Base-by-base conservation (phyloP, 2,113 vertebrate genomes). In the Sylvia atricapilla region DNA sequence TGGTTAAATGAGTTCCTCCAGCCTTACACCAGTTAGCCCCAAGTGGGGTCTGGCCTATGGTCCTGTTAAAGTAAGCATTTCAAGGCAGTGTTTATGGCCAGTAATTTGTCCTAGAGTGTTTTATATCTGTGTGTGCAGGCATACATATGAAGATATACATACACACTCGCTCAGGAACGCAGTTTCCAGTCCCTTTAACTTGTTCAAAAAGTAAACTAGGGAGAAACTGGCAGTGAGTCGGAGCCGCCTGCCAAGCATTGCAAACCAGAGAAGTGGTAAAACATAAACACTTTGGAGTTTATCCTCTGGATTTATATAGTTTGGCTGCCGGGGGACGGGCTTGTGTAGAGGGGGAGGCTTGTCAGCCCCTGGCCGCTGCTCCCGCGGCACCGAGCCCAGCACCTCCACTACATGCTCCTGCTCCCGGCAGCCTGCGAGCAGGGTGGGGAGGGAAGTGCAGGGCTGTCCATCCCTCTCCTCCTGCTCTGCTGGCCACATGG, bases 281-380 rank as follows among this genome's bases (percentile, higher is more conserved):
- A 96, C 93, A 96, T 94, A 97, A 97, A 96, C 93, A 94, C 94
- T 94, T 93, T 4, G 82, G 95, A 94, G 95, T 93, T 96, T 94
- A 92, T 94, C 86, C 87, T 86, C 7, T 1, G 84, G 94, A 81
- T 95, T 94, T 96, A 70, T 93, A 53, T 56, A 64, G 89, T 79
- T 87, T 74, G 89, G 84, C 95, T 95, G 81, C 85, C 0, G 44
- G 53, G 58, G 81, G 37, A 60, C 10, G n/a, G 50, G 75, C 50
- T 73, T 1, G 7, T 21, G 84, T 3, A 14, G 35, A 12, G 39
- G 1, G 35, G 56, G 46, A 55, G 56, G 67, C 74, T 95, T 1
- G 1, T 62, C 89, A 92, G 76, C 35, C 72, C 39, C 69, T 68
- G 84, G 66, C 82, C 0, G 0, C 90, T 58, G 82, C 47, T 75